These are phyloP conservation scores for Phocides pigmalion DNA, from an alignment of 1,140 invertebrate species.

Conservation along the genomic window DNA sequence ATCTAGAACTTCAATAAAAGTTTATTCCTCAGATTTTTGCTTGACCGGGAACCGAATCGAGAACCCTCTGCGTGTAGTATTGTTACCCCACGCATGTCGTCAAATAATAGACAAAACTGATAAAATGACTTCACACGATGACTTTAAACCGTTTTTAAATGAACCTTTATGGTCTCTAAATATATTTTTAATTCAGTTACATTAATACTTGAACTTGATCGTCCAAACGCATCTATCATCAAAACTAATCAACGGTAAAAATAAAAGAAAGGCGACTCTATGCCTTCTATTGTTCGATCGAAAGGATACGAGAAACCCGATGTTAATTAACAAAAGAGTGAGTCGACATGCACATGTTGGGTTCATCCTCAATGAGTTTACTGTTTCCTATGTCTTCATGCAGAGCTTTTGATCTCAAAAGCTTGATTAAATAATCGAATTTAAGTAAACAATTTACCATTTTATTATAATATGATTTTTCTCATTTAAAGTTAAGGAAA, in stretches of 20 bases:
- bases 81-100: too few relatives aligned
- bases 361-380: slow-evolving; percentile 41
- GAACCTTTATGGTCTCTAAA: background rate
- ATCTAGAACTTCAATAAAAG: too few relatives aligned
- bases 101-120: too few relatives aligned
- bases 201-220: background rate
- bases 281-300: slow-evolving; percentile 40
- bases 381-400: slow-evolving; percentile 45
- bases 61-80: too few relatives aligned
- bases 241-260: slow-evolving; percentile 21
- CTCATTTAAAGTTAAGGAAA: too few relatives aligned
- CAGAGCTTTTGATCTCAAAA: slow-evolving; percentile 27
- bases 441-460: background rate
- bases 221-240: background rate
- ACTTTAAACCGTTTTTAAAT: background rate
- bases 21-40: too few relatives aligned
- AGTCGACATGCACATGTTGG: slow-evolving; percentile 52
- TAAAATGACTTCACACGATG: too few relatives aligned
- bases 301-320: slow-evolving; percentile 60
- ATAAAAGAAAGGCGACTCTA: slow-evolving; percentile 43
- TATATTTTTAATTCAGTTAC: background rate
- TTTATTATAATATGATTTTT: too few relatives aligned
- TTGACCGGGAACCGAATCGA: too few relatives aligned
- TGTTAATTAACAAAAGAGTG: slow-evolving; percentile 77
- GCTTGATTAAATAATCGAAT: slow-evolving; percentile 15